Percentiles rank a stretch among this genome's conserved stretches.
These are phyloP conservation scores for Chunga burmeisteri DNA, from an alignment of 2,113 vertebrate species.

Conservation along the genomic window DNA sequence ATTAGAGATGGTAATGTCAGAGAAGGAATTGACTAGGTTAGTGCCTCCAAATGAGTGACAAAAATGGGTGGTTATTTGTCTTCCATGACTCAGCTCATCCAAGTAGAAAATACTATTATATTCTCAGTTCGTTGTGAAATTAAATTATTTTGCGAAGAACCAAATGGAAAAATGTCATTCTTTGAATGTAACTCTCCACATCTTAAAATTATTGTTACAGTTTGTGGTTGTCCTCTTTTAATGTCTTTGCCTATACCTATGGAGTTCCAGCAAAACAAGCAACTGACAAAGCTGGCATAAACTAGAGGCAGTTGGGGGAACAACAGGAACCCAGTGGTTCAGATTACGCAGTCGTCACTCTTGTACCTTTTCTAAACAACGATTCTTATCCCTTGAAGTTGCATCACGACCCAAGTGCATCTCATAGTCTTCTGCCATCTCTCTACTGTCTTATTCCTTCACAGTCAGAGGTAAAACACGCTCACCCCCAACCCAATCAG, in stretches of 20 bases:
- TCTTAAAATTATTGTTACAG: neutral
- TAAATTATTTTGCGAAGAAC: neutral
- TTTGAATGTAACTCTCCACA: neutral
- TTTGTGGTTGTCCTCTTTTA: neutral
- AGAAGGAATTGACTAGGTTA: neutral
- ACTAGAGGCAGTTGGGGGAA: neutral
- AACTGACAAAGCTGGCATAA: neutral
- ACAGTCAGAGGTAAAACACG: neutral
- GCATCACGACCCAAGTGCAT: neutral
- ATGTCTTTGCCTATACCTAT: neutral
- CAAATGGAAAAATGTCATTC: neutral
- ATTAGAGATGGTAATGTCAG: neutral
- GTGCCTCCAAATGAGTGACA: neutral
- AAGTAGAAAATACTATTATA: neutral
- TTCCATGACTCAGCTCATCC: neutral
- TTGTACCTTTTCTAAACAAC: neutral
- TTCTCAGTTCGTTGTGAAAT: neutral
- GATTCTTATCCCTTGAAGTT: neutral
- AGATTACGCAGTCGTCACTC: neutral
- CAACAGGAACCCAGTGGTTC: neutral
- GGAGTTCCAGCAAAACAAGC: neutral
- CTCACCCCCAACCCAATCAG: accelerated
- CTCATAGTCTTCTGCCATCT: neutral
- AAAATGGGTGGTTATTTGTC: neutral
- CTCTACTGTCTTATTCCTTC: neutral